Evolutionary conservation across 2,797 vertebrate genomes (phyloP).

Genomic region (Anguilla obscura): DNA sequence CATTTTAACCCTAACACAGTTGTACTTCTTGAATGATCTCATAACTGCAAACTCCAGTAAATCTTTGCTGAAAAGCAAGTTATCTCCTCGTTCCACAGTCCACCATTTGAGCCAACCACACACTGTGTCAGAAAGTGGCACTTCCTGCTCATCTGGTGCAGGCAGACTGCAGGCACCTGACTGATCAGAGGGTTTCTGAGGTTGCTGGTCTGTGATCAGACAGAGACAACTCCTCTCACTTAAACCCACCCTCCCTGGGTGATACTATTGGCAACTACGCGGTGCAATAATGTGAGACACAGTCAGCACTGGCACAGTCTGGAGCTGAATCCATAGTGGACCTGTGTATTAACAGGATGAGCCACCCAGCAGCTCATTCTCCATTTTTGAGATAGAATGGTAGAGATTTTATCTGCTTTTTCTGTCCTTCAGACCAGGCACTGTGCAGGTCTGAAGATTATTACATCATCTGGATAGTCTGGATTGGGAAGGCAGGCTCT

Average conservation of each 20-base stretch:
- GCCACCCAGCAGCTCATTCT: neutral
- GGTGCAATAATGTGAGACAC: neutral
- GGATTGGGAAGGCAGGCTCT: neutral
- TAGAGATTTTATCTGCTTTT: neutral
- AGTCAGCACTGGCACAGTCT: slow-evolving; percentile 1
- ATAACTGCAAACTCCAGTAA: no score
- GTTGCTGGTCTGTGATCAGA: neutral
- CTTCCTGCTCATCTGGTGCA: no score
- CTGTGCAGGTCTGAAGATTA: neutral
- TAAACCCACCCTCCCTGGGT: neutral
- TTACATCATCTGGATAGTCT: neutral
- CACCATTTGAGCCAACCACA: no score
- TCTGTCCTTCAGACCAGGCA: neutral
- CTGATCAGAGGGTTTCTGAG: no score
- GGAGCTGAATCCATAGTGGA: neutral
- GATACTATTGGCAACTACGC: no score
- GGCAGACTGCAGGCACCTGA: no score
- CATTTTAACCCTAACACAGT: no score
- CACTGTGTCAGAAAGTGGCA: no score
- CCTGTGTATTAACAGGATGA: neutral
- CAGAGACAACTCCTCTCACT: neutral
- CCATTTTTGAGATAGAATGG: neutral
- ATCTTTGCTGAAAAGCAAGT: no score
- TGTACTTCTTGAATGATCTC: no score
- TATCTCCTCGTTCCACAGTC: no score